These are phyloP conservation scores for Pungitius pungitius DNA, from an alignment of 2,113 vertebrate genomes.

Conservation along the genomic window DNA sequence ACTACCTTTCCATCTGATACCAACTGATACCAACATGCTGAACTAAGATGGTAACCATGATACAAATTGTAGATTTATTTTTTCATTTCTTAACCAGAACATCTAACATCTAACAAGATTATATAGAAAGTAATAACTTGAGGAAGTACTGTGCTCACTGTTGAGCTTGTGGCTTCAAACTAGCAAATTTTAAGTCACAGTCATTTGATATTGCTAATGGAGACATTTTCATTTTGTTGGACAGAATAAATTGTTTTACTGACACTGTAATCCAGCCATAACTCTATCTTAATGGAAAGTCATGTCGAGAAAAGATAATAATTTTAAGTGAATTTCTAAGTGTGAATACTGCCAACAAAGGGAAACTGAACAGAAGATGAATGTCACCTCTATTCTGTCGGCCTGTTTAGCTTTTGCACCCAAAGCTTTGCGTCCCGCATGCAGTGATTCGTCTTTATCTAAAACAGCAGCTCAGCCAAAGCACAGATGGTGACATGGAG, in stretches of 20 bases:
- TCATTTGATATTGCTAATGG: background rate
- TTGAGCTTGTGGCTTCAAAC: background rate
- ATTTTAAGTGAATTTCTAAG: background rate
- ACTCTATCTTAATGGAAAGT: background rate
- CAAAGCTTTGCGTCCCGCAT: conserved; percentile 19
- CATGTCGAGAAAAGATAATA: background rate
- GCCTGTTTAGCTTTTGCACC: conserved; percentile 10
- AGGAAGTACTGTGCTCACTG: background rate
- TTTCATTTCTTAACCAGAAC: background rate
- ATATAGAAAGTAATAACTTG: background rate
- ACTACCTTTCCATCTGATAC: too few species aligned
- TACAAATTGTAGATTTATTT: background rate
- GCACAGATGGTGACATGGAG: conserved; percentile 61
- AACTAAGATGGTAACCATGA: too few species aligned
- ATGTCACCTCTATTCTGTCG: background rate
- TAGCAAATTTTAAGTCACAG: background rate
- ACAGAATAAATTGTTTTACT: background rate
- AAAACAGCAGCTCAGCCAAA: conserved; percentile 37
- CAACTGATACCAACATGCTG: too few species aligned
- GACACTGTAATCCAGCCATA: background rate
- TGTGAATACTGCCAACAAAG: background rate
- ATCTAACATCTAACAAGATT: background rate
- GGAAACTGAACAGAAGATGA: background rate
- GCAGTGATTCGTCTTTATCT: conserved; percentile 38
- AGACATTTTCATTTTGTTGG: background rate